Percentiles rank a stretch among this genome's conserved stretches.
Evolutionary conservation across 2,888 invertebrate genomes (phyloP).

Genomic region (Tupiocoris notatus): DNA sequence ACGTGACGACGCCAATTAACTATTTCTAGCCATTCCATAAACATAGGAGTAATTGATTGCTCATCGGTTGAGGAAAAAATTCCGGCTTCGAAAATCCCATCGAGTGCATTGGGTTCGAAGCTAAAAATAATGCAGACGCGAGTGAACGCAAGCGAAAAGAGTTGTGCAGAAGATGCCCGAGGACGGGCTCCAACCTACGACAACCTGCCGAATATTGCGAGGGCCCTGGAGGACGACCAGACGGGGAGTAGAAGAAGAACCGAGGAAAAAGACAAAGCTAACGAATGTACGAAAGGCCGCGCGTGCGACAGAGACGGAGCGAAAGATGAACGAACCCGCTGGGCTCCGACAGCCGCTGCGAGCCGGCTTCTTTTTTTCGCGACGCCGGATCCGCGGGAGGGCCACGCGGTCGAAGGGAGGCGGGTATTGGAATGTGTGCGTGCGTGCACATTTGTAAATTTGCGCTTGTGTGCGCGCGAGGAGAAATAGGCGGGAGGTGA

Average conservation of each 20-base stretch:
- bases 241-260: neutral
- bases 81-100: too few relatives aligned
- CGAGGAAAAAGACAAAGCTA: neutral
- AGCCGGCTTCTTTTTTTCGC: slow-evolving; percentile 2
- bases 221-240: neutral
- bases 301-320: neutral
- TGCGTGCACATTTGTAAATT: neutral
- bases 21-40: too few relatives aligned
- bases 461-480: neutral
- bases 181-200: slow-evolving; percentile 20
- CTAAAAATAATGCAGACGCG: too few relatives aligned
- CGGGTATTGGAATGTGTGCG: neutral
- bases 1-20: too few relatives aligned
- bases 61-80: too few relatives aligned
- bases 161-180: neutral
- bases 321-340: slow-evolving; percentile 17
- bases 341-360: neutral
- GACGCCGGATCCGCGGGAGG: slow-evolving; percentile 8
- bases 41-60: too few relatives aligned
- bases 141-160: neutral
- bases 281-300: neutral
- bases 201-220: slow-evolving; percentile 31
- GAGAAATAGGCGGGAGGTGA: neutral
- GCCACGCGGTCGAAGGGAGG: neutral
- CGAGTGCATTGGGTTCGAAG: too few relatives aligned